A percentile compares a stretch with the other conserved stretches of the same genome.
Evolutionary conservation across 2,113 vertebrate species (phyloP).

Genomic region (Amblyopsis rosae): DNA sequence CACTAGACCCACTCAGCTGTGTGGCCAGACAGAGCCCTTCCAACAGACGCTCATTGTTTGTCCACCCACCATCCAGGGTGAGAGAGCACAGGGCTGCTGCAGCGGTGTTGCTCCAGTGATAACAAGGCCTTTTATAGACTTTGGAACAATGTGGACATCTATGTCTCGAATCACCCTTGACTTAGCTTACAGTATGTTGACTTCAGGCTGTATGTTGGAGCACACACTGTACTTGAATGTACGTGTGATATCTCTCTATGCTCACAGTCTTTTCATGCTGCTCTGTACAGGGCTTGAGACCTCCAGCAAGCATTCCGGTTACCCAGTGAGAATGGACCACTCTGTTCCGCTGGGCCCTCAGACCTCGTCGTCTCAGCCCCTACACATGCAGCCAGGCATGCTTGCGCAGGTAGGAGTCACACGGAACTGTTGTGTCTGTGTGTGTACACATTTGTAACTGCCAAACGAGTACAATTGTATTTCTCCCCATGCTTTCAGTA

Average conservation of each 20-base stretch:
- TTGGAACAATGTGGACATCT: too few relatives aligned
- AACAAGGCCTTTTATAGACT: background rate
- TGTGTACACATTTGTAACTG: background rate
- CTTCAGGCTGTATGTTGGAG: background rate
- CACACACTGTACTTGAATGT: background rate
- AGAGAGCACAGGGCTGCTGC: constrained; percentile 23
- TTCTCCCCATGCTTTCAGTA: background rate
- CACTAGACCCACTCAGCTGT: constrained; percentile 91
- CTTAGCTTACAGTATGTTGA: too few relatives aligned
- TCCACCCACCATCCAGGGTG: constrained; percentile 95
- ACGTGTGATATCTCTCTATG: background rate
- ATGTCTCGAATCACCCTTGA: too few relatives aligned
- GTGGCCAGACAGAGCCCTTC: constrained; percentile 92
- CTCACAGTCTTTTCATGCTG: background rate
- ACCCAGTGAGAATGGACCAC: constrained; percentile 95
- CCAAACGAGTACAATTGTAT: background rate
- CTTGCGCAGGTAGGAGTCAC: constrained; percentile 87
- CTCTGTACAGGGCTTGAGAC: constrained; percentile 84
- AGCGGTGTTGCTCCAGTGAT: background rate
- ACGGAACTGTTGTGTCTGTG: background rate
- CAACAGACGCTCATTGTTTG: constrained; percentile 98
- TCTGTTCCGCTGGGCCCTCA: constrained; percentile 92
- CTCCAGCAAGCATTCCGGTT: constrained; percentile 89
- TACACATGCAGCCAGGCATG: constrained; percentile 95
- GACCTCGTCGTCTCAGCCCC: constrained; percentile 89